These are phyloP conservation scores for Eupithecia subumbrata DNA, from an alignment of 2,888 invertebrate species.

Conservation along the genomic window DNA sequence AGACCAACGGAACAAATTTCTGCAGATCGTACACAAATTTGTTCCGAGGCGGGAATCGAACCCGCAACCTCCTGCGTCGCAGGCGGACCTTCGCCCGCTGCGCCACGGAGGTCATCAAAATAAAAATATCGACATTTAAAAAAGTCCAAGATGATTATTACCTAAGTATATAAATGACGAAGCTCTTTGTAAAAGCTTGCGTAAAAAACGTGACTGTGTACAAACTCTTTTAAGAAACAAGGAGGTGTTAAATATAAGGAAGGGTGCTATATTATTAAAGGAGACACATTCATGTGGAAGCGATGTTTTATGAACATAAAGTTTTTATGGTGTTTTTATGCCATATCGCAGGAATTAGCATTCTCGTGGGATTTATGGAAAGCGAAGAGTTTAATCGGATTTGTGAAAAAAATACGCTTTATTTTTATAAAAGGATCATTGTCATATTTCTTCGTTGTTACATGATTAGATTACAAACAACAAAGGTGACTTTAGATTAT, in stretches of 20 bases:
- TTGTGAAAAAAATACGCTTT: conserved; percentile 3
- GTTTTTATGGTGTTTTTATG: conserved; percentile 30
- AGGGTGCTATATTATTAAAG: conserved; percentile 3
- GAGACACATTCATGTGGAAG: conserved; percentile 12
- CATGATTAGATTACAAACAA: neutral
- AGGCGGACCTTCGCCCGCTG: too few species aligned
- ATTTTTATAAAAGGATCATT: neutral
- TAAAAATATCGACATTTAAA: too few species aligned
- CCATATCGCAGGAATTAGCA: conserved; percentile 6
- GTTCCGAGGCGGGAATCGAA: too few species aligned
- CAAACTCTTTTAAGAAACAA: neutral
- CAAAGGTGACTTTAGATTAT: neutral
- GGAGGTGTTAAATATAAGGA: neutral
- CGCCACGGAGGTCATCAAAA: too few species aligned
- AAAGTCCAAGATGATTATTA: too few species aligned
- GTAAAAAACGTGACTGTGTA: neutral
- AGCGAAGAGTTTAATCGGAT: neutral
- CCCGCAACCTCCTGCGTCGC: too few species aligned
- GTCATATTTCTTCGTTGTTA: neutral
- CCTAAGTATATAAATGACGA: too few species aligned
- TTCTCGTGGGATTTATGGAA: neutral
- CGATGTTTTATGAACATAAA: conserved; percentile 5
- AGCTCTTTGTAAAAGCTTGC: neutral
- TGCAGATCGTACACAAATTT: too few species aligned
- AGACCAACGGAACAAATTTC: too few species aligned